phyloP scores from a whole-genome alignment of 1,140 invertebrate species.

The Manduca sexta region DNA sequence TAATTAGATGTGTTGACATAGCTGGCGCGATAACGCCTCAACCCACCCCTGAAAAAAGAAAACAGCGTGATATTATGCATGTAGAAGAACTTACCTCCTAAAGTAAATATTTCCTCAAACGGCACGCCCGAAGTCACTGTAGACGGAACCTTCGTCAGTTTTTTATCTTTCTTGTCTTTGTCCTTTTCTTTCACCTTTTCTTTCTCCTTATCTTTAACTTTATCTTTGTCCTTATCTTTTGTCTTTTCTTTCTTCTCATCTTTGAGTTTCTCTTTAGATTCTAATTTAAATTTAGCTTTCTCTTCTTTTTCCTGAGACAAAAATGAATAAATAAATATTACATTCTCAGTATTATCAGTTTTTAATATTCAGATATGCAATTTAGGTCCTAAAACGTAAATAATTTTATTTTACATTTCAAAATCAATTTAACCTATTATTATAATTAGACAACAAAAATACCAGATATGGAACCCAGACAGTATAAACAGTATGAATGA shows the following conservation, averaged over 20 bases:
- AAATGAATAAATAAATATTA: neutral
- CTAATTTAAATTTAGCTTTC: constrained; percentile 67
- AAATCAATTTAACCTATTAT: too few relatives aligned
- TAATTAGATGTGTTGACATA: too few relatives aligned
- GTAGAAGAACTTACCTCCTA: constrained; percentile 73
- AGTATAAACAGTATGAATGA: too few relatives aligned
- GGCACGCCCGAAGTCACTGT: constrained; percentile 66
- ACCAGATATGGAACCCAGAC: too few relatives aligned
- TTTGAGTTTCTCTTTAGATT: constrained; percentile 64
- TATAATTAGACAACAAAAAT: too few relatives aligned
- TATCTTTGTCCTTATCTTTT: constrained; percentile 74
- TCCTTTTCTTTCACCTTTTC: constrained; percentile 79
- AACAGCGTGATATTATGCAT: too few relatives aligned
- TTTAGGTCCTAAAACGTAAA: too few relatives aligned
- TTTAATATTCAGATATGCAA: too few relatives aligned
- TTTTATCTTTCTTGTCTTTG: constrained; percentile 83
- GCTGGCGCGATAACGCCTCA: too few relatives aligned
- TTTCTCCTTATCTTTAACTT: constrained; percentile 72
- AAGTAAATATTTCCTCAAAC: constrained; percentile 77
- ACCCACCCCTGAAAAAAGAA: too few relatives aligned
- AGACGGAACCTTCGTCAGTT: constrained; percentile 74
- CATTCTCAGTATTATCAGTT: too few relatives aligned
- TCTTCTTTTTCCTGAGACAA: constrained; percentile 66
- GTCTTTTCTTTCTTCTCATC: constrained; percentile 74
- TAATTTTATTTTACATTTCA: too few relatives aligned